Evolutionary conservation across 2,113 vertebrate species (phyloP).

Genomic region (Burhinus oedicnemus): DNA sequence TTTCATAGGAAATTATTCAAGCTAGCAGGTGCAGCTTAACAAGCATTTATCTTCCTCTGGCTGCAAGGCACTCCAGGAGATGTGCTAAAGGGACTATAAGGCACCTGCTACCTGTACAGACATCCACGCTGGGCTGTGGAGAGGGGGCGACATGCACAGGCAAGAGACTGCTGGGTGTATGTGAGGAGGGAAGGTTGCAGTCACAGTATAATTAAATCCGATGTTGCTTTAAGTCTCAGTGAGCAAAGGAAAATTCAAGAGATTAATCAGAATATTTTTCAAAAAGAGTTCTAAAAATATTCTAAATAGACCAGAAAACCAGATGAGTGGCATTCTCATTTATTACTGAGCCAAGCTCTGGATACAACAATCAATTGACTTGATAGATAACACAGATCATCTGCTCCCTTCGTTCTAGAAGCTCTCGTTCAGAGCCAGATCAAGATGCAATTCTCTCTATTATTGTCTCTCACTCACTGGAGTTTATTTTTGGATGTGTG

Average conservation of each 20-base stretch:
- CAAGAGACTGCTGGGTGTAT: neutral
- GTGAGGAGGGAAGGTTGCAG: neutral
- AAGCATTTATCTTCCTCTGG: constrained; percentile 27
- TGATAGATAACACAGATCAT: constrained; percentile 26
- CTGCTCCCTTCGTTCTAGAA: neutral
- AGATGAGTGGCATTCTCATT: constrained; percentile 42
- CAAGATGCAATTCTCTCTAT: neutral
- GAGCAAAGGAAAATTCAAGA: constrained; percentile 38
- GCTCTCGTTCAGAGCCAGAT: constrained; percentile 27
- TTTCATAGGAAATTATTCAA: constrained; percentile 57
- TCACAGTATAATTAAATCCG: constrained; percentile 44
- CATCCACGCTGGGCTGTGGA: neutral
- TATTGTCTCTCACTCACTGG: neutral
- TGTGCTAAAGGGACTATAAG: neutral
- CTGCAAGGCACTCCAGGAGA: neutral
- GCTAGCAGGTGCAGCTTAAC: constrained; percentile 23
- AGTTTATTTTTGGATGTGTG: neutral
- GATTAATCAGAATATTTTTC: constrained; percentile 52
- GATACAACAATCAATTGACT: constrained; percentile 23
- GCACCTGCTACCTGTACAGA: neutral
- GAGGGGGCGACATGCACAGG: fast-evolving
- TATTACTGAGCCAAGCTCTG: constrained; percentile 23
- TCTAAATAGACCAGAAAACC: constrained; percentile 53
- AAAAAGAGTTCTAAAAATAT: constrained; percentile 37
- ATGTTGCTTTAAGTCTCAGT: constrained; percentile 31